Evolutionary conservation across 64 coral and sea anemone species (phyloP), one percentile per base, ranked within the genome.

Genomic region (Exaiptasia diaphana): DNA sequence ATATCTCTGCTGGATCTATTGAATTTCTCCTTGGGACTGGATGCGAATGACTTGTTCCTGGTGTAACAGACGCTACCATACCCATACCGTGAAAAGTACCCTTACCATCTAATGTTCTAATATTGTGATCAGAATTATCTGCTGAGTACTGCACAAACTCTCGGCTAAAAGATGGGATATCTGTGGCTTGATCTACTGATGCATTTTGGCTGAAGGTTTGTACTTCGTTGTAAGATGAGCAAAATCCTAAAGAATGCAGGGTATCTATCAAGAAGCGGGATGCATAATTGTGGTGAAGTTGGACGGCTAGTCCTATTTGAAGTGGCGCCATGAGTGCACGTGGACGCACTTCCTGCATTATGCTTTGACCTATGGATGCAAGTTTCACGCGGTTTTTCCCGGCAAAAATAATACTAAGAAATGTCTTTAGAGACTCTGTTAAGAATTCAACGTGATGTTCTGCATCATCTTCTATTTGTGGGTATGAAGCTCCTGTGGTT

Each of bases 311-410:
- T 28, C 45, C 67, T 22, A 74, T 38, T 34, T 84, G 49, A 4
- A 74, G 50, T 9, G 81, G 81, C n/a, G 68, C 53, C 27, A 84
- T 25, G 21, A 85, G 11, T 28, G 53, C 82, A 23, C 70, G 52
- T 31, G 82, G 82, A 35, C 82, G 52, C 5, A 57, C 39, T 23
- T 43, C 13, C 49, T 78, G 75, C 53, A 78, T 78, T 31, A 78
- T 78, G 53, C 54, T 63, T 62, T 73, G 81, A 73, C 81, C 81
- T 28, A 84, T 84, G 6, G 81, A 73, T 5, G 81, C 50, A 25
- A 75, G 13, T 76, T 76, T 86, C 34, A 86, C 13, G 43, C 26
- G 42, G 8, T 27, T 37, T 84, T 60, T 61, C 38, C 60, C 17
- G 21, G 14, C 18, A 84, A 2, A 34, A 84, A 38, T 22, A 10